Percentiles rank a stretch among this genome's conserved stretches.
Evolutionary conservation across 2,797 vertebrate species (phyloP).

Genomic region (Leucoraja ocellata): DNA sequence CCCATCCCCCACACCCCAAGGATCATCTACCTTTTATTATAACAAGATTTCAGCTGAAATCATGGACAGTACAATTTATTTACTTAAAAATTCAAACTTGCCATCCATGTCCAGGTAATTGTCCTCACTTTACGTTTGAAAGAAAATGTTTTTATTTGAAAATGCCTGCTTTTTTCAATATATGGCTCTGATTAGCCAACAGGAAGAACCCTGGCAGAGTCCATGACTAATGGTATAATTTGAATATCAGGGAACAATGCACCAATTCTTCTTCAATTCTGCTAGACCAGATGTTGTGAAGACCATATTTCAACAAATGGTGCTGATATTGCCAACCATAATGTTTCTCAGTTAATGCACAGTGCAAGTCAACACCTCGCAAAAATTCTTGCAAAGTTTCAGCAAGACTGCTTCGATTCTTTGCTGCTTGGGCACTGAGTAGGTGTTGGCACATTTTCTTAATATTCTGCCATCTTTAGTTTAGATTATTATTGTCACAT

Average conservation of each 20-base stretch:
- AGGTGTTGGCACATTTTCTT: neutral
- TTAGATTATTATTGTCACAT: no score
- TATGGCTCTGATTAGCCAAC: constrained; percentile 3
- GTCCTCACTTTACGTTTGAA: neutral
- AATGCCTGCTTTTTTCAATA: neutral
- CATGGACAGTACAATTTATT: neutral
- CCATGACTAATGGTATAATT: neutral
- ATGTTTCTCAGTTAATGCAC: neutral
- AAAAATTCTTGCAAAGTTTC: neutral
- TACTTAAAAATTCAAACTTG: neutral
- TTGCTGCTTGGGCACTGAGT: neutral
- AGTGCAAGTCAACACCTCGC: neutral
- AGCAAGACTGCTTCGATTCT: neutral
- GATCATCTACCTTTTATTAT: neutral
- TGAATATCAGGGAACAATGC: constrained; percentile 2
- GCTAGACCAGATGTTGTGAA: constrained; percentile 12
- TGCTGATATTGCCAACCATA: neutral
- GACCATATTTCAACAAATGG: neutral
- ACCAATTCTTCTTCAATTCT: neutral
- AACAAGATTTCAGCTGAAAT: neutral
- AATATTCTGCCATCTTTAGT: neutral
- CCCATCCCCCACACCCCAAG: neutral
- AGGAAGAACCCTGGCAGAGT: constrained; percentile 18
- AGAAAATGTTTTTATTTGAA: neutral
- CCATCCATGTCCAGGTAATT: neutral